phyloP scores from a whole-genome alignment of 2,113 vertebrate species.

The Telmatochromis sp. region DNA sequence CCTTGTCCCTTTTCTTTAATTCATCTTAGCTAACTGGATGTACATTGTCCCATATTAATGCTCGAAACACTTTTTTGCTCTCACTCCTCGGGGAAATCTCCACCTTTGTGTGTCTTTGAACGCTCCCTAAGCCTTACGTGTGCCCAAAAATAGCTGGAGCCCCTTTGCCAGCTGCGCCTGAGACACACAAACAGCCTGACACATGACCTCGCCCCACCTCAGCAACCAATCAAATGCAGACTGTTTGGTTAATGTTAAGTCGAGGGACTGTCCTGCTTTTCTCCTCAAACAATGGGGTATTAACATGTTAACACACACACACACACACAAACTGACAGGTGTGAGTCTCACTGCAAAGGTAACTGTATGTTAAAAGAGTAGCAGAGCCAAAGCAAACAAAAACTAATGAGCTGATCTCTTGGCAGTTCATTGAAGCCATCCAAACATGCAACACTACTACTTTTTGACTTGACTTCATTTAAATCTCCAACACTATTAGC shows the following conservation, averaged over 20 bases:
- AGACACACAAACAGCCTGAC: slow-evolving; percentile 15
- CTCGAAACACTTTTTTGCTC: background rate
- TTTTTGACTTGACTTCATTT: background rate
- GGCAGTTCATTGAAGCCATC: background rate
- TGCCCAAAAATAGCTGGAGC: slow-evolving; percentile 4
- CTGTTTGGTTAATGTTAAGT: slow-evolving; percentile 35
- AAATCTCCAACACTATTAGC: background rate
- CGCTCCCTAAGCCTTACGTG: background rate
- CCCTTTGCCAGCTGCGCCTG: slow-evolving; percentile 25
- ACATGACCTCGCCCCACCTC: slow-evolving; percentile 9
- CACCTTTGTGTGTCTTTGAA: slow-evolving; percentile 12
- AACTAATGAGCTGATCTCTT: background rate
- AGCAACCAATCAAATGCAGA: slow-evolving; percentile 22
- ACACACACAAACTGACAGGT: slow-evolving; percentile 16
- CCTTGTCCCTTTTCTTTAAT: background rate
- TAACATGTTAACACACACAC: background rate
- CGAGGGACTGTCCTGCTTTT: background rate
- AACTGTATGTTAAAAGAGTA: background rate
- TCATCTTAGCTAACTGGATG: background rate
- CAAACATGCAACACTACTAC: background rate
- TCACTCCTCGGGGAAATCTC: background rate
- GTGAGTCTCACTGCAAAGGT: background rate
- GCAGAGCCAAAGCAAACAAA: background rate
- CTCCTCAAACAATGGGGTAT: slow-evolving; percentile 41
- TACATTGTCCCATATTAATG: background rate